Conservation (phyloP, 2,888 invertebrate genomes). For the Phragmatobia fuliginosa region DNA sequence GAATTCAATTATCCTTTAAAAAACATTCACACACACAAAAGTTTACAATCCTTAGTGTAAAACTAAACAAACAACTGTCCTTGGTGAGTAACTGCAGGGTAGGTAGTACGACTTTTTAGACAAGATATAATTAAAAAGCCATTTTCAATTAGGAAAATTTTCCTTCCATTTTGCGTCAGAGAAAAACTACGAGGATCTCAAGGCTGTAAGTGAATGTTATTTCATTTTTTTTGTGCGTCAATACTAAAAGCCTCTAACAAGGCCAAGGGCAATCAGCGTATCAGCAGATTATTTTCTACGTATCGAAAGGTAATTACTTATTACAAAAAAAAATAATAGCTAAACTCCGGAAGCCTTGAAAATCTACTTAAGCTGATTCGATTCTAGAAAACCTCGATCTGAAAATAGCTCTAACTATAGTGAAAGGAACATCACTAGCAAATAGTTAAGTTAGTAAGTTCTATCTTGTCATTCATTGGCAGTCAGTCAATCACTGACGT, state of each 20-base stretch:
- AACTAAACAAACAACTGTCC: neutral
- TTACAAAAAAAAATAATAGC: constrained; percentile 2
- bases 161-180: neutral
- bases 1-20: too few relatives aligned
- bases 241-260: constrained; percentile 5
- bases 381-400: neutral
- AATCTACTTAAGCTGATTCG: neutral
- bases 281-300: neutral
- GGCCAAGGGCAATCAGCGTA: neutral
- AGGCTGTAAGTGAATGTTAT: neutral
- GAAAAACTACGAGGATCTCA: neutral
- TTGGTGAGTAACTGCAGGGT: neutral
- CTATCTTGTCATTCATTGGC: neutral
- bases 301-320: neutral
- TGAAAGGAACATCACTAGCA: neutral
- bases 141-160: neutral
- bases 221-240: neutral
- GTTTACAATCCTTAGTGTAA: too few relatives aligned
- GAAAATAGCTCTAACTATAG: neutral
- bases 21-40: too few relatives aligned
- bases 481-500: neutral
- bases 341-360: constrained; percentile 6
- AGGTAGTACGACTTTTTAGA: neutral
- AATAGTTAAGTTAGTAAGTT: too few relatives aligned
- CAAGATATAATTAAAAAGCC: neutral